Base-by-base conservation (phyloP, 2,113 vertebrate genomes). In the Nycticryphes semicollaris region DNA sequence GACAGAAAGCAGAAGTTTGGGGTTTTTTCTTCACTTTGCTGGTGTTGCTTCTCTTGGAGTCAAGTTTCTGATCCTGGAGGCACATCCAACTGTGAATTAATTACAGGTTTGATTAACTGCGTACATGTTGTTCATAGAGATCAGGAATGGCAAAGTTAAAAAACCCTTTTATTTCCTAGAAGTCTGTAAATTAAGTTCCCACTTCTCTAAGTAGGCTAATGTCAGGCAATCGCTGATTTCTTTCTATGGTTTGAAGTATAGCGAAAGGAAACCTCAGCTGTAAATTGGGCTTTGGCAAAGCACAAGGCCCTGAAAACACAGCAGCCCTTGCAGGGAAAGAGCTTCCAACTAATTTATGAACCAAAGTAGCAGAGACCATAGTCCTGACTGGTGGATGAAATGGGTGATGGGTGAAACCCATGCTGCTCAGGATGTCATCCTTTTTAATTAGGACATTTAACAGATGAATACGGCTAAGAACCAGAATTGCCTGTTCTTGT, bases 381-480 rank as follows among this genome's bases (percentile, higher is more conserved):
- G 43, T 23, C 60, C 56, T 25, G 48, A 80, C 0, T 30, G 67
- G 45, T 48, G 75, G 25, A 23, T 68, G 41, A 66, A 66, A 33
- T 16, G 20, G 41, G 39, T 7, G 20, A 31, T 22, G 39, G 28
- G 41, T 54, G 78, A 96, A 95, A 89, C 18, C 50, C 45, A 45
- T 3, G 48, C 74, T 75, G 67, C 62, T 78, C 88, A 92, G 77
- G 73, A 95, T 63, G 60, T 72, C 9, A 0, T 92, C 79, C 73
- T 89, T 93, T 90, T 89, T 84, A 87, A 93, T 77, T 23, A 87
- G 20, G 66, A 92, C 76, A 76, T 90, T 90, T 92, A 95, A 92
- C 73, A 96, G 85, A 94, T 10, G 12, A 80, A 76, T 79, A 88
- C 3, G 9, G 73, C 80, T 77, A 69, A 80, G 77, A 94, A 93